Evolutionary conservation across 2,888 invertebrate species (phyloP), one percentile per base, ranked within the genome.

Genomic region (Sinelater perroti): DNA sequence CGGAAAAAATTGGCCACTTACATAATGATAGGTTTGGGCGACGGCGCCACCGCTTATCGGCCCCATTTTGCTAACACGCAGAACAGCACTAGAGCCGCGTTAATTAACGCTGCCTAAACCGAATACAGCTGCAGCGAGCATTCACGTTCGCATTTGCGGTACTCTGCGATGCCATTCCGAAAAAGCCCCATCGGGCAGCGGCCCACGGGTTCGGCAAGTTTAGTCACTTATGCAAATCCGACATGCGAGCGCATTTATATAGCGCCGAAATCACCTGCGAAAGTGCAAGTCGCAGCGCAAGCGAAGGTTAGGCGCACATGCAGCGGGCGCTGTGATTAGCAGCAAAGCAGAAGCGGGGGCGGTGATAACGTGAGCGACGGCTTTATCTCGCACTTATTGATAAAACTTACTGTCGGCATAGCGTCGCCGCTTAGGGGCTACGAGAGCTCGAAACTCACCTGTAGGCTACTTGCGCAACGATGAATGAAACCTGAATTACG

Each of bases 391-490:
- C 20, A 38, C n/a, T 21, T 40, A 40, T 40, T 10, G 40, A 44
- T n/a, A 44, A 44, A 30, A 30, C 44, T 44, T 44, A 44, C n/a
- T n/a, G n/a, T n/a, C n/a, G 17, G 44, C 18, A 8, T 28, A 11
- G 11, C 35, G 24, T 33, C 7, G 7, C 28, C 8, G 2, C n/a
- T 28, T 3, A 3, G 5, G 10, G 10, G 2, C 8, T 8, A 44
- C 3, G 10, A 28, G 33, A 47, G 21, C 13, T 49, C 10, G 11
- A 31, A 13, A 52, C 57, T 57, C 40, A 57, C 57, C 57, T 6
- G 24, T 36, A 40, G 31, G 24, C 18, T n/a, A 31, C 38, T 20
- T 18, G 21, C 40, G 31, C 35, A 40, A 47, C 20, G 40, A 35
- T 44, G 46, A 42, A 56, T 47, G 42, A 31, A 31, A 10, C 13